Evolutionary conservation across 2,888 invertebrate genomes (phyloP).

Genomic region (Chrysolina haemoptera): DNA sequence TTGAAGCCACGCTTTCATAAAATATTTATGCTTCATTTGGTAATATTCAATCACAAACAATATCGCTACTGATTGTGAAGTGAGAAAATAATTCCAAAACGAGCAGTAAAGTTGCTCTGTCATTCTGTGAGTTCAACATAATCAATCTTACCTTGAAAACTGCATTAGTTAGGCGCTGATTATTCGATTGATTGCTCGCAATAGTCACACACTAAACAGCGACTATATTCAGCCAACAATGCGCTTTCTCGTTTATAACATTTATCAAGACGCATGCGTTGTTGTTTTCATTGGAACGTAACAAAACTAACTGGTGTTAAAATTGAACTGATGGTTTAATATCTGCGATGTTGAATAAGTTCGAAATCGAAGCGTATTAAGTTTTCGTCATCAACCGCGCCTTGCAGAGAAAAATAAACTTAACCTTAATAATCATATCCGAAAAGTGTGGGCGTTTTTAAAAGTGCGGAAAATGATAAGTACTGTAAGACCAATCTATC

Average conservation of each 20-base stretch:
- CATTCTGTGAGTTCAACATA: not conserved
- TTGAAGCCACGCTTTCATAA: too few relatives aligned
- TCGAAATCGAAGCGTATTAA: not conserved
- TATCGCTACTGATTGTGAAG: too few relatives aligned
- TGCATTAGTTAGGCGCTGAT: not conserved
- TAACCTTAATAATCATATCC: not conserved
- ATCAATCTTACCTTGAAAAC: slow-evolving; percentile 7
- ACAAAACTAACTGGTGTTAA: not conserved
- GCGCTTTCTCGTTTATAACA: slow-evolving; percentile 2
- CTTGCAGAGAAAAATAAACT: not conserved
- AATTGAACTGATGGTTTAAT: not conserved
- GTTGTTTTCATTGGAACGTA: not conserved
- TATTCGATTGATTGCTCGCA: not conserved
- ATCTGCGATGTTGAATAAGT: not conserved
- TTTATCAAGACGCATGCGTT: slow-evolving; percentile 13
- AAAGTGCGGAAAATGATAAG: not conserved
- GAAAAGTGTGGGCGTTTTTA: not conserved
- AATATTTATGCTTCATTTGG: too few relatives aligned
- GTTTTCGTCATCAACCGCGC: not conserved
- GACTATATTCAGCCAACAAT: slow-evolving; percentile 18
- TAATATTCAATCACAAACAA: too few relatives aligned
- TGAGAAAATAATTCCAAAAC: too few relatives aligned
- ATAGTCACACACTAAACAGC: slow-evolving; percentile 16
- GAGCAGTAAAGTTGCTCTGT: too few relatives aligned
- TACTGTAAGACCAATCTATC: too few relatives aligned